These are phyloP conservation scores for Meteorus colon DNA, from an alignment of 2,888 invertebrate genomes.

Conservation along the genomic window DNA sequence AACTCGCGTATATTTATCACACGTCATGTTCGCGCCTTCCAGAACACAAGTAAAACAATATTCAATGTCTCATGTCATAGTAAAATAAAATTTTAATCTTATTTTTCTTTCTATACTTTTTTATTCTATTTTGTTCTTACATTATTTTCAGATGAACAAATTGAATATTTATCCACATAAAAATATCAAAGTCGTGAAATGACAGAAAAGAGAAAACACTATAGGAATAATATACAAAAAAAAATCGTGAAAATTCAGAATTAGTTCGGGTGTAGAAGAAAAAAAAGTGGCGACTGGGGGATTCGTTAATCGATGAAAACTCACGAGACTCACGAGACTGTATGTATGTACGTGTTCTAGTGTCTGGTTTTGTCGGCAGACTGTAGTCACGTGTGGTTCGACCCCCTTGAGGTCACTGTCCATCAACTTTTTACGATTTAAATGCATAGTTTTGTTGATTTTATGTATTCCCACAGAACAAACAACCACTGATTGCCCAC, in stretches of 20 bases:
- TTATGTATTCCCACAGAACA: not conserved
- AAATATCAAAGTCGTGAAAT: not conserved
- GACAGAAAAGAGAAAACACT: not conserved
- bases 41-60: constrained; percentile 1
- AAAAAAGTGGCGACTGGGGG: not conserved
- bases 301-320: not conserved
- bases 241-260: not conserved
- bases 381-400: not conserved
- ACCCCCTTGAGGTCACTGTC: not conserved
- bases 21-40: not conserved
- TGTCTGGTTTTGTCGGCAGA: not conserved
- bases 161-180: not conserved
- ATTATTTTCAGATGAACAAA: not conserved
- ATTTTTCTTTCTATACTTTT: not conserved
- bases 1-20: not conserved
- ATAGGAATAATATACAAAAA: not conserved
- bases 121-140: not conserved
- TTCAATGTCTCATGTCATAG: constrained; percentile 13
- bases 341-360: not conserved
- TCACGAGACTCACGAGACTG: not conserved
- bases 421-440: not conserved
- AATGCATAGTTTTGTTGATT: not conserved
- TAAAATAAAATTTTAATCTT: not conserved
- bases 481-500: not conserved
- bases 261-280: not conserved